Percentiles rank a stretch among this genome's conserved stretches.
Evolutionary conservation across 2,797 vertebrate species (phyloP).

Genomic region (Hylomyscus alleni): DNA sequence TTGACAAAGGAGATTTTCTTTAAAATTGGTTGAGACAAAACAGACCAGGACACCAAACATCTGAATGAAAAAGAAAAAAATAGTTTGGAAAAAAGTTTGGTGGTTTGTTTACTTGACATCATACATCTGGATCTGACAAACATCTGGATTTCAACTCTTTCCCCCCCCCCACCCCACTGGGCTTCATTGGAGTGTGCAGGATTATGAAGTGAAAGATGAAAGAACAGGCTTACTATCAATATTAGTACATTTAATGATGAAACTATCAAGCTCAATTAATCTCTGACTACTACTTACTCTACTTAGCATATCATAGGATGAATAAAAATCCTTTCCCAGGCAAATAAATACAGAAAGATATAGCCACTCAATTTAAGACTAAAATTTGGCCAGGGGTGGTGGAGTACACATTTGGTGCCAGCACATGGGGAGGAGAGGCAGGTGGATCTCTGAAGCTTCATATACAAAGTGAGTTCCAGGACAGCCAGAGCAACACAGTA

Average conservation of each 20-base stretch:
- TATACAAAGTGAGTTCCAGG: not conserved
- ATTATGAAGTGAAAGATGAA: not conserved
- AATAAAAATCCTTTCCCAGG: not conserved
- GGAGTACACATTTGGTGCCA: not conserved
- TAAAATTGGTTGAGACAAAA: constrained; percentile 32
- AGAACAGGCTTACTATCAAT: not conserved
- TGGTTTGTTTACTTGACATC: constrained; percentile 76
- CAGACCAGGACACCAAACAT: constrained; percentile 71
- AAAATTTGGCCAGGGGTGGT: not conserved
- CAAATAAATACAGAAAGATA: constrained; percentile 42
- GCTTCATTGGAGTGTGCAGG: constrained; percentile 30
- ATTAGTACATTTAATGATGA: constrained; percentile 36
- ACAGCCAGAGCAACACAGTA: not conserved
- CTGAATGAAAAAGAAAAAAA: constrained; percentile 68
- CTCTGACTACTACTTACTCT: constrained; percentile 57
- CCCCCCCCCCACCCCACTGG: no score
- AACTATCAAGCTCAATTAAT: constrained; percentile 54
- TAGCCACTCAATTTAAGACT: constrained; percentile 47
- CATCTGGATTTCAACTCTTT: constrained; percentile 68
- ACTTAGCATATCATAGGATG: constrained; percentile 35
- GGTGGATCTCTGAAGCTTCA: not conserved
- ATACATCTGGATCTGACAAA: constrained; percentile 67
- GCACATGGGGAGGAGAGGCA: not conserved
- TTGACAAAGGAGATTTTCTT: constrained; percentile 49
- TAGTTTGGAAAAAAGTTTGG: constrained; percentile 51